Percentiles rank a stretch among this genome's conserved stretches.
These are phyloP conservation scores for Paguma larvata DNA, from an alignment of 2,797 vertebrate species.

Conservation along the genomic window DNA sequence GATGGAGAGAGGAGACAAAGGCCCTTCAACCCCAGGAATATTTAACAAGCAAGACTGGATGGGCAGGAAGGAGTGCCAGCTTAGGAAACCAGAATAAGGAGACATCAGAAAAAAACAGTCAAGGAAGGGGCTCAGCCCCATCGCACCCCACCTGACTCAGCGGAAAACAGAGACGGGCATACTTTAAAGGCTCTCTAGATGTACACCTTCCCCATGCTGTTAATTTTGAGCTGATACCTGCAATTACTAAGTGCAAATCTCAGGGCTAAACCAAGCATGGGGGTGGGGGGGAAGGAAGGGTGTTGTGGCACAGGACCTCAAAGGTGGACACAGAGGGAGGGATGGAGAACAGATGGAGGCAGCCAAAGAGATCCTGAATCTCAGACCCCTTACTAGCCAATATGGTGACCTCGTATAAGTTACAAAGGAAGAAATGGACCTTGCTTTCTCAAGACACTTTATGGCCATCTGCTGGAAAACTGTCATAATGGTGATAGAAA, in stretches of 20 bases:
- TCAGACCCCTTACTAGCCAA: neutral
- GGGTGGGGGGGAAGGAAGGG: neutral
- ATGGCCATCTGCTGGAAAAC: constrained; percentile 77
- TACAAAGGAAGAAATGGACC: neutral
- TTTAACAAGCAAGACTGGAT: neutral
- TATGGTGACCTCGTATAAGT: neutral
- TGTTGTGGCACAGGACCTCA: too few relatives aligned
- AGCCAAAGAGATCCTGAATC: neutral
- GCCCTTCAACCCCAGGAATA: neutral
- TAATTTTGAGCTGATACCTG: neutral
- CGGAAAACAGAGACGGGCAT: neutral
- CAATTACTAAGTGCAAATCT: neutral
- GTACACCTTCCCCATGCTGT: fast-evolving
- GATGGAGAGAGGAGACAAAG: neutral
- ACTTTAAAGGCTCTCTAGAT: neutral
- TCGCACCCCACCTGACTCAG: neutral
- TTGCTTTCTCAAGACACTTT: constrained; percentile 67
- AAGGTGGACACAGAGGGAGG: neutral
- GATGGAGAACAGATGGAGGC: neutral
- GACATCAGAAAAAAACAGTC: neutral
- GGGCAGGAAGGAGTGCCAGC: neutral
- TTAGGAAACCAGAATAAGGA: neutral
- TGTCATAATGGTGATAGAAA: constrained; percentile 40
- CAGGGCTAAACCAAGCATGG: neutral
- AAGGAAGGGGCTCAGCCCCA: neutral